phyloP scores from a whole-genome alignment of 2,888 invertebrate genomes.

The Morpho helenor region DNA sequence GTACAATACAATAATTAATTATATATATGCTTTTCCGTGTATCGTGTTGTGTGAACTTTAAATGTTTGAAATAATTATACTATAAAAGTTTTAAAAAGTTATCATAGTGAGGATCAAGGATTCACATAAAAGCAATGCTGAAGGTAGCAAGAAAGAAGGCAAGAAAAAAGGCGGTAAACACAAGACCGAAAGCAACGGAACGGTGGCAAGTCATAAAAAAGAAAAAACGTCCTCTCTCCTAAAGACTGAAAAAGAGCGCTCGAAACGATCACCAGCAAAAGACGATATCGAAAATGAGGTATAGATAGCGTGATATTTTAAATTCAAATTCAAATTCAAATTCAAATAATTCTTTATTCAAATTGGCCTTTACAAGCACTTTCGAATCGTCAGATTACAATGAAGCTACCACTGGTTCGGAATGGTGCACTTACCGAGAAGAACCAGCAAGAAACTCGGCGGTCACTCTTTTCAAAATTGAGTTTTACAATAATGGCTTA shows the following conservation, averaged over 20 bases:
- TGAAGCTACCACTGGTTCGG: too few relatives aligned
- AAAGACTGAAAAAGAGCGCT: constrained; percentile 55
- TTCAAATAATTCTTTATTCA: too few relatives aligned
- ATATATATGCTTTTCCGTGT: constrained; percentile 5
- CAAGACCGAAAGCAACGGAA: constrained; percentile 68
- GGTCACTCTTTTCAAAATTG: too few relatives aligned
- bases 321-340: too few relatives aligned
- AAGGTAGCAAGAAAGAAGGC: constrained; percentile 80
- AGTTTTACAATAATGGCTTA: too few relatives aligned
- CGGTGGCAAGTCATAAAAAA: constrained; percentile 69
- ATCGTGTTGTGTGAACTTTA: constrained; percentile 4
- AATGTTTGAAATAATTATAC: constrained; percentile 14
- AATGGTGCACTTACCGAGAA: too few relatives aligned
- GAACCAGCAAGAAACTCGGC: too few relatives aligned
- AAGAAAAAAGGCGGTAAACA: constrained; percentile 80
- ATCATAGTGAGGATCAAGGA: constrained; percentile 85
- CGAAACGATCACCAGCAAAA: constrained; percentile 50
- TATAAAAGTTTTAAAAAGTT: constrained; percentile 52
- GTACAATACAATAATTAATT: neutral
- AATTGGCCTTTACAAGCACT: too few relatives aligned
- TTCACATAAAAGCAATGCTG: constrained; percentile 80
- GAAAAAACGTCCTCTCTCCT: constrained; percentile 52
- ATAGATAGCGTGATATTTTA: constrained; percentile 29
- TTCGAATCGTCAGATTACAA: too few relatives aligned
- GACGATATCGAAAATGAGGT: constrained; percentile 56